These are phyloP conservation scores for rat (Rattus norvegicus) DNA, from an alignment of 2,113 vertebrate genomes.

Conservation along the genomic window GRCr8 NC_086028.1:28534501-28535000, in stretches of 20 bases:
- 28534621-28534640: background rate
- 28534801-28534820: conserved; percentile 20
- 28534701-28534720: background rate
- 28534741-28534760: background rate
- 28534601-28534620: background rate
- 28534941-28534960: background rate
- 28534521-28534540: background rate
- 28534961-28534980: background rate
- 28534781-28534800: conserved; percentile 42
- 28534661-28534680: background rate
- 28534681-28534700: background rate
- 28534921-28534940: too few relatives aligned
- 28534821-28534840: conserved; percentile 49
- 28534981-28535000: background rate
- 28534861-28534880: background rate
- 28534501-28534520: background rate
- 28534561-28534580: background rate
- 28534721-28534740: background rate
- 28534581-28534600: background rate
- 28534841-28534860: background rate
- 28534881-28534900: background rate
- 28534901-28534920: background rate
- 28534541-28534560: background rate
- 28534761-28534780: background rate
- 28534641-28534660: background rate